These are phyloP conservation scores for Oryzias javanicus DNA, from an alignment of 2,113 vertebrate species.

Conservation along the genomic window DNA sequence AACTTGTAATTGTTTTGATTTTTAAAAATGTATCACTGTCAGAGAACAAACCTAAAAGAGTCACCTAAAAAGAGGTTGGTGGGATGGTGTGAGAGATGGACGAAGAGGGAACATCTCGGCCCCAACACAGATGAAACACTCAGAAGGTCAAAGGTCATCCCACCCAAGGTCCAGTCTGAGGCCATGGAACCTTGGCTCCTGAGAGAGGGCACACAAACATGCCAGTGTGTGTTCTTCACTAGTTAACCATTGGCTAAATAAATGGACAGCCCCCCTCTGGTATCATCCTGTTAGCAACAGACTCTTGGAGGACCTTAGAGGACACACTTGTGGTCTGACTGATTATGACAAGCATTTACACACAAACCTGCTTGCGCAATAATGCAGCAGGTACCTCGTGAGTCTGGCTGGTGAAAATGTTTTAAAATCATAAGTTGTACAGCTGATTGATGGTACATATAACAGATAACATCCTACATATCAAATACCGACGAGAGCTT, in stretches of 20 bases:
- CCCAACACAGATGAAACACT: constrained; percentile 62
- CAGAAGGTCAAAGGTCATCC: constrained; percentile 58
- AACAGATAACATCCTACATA: not conserved
- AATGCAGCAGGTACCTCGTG: not conserved
- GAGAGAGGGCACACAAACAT: constrained; percentile 59
- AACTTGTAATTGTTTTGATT: not conserved
- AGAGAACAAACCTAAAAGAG: not conserved
- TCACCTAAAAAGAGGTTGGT: not conserved
- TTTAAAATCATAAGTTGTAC: not conserved
- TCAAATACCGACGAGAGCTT: not conserved
- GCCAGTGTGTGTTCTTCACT: constrained; percentile 44
- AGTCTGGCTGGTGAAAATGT: not conserved
- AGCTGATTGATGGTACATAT: not conserved
- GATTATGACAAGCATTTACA: not conserved
- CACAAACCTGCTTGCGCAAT: constrained; percentile 6
- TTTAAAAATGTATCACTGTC: not conserved
- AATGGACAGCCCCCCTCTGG: constrained; percentile 52
- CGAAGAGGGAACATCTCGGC: constrained; percentile 23
- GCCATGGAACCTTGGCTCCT: constrained; percentile 31
- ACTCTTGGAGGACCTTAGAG: constrained; percentile 22
- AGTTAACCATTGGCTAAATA: constrained; percentile 60
- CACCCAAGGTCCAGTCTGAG: constrained; percentile 60
- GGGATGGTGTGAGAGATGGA: constrained; percentile 7
- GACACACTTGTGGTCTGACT: not conserved
- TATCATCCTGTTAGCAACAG: constrained; percentile 19